A percentile compares a stretch with the other conserved stretches of the same genome.
Conservation (phyloP, 1,140 invertebrate genomes). For the Aricia agestis region DNA sequence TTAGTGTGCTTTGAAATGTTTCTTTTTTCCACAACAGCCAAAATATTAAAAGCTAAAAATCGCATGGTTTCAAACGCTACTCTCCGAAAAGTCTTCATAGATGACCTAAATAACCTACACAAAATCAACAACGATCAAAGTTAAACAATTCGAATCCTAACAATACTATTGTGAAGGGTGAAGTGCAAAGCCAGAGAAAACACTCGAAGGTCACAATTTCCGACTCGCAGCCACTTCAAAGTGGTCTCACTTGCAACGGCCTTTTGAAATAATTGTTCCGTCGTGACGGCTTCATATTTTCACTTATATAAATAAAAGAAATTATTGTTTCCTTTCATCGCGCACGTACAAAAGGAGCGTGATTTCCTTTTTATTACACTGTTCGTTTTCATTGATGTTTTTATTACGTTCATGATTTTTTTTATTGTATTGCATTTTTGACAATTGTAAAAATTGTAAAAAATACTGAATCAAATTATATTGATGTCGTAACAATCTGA, state of each 20-base stretch:
- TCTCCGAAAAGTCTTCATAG: too few relatives aligned
- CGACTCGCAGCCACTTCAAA: conserved; percentile 5
- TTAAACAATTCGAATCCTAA: neutral
- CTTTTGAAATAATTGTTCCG: neutral
- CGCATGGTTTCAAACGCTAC: too few relatives aligned
- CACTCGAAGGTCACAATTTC: neutral
- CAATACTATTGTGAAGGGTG: neutral
- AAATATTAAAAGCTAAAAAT: too few relatives aligned
- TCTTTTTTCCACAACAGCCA: too few relatives aligned
- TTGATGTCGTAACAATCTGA: too few relatives aligned
- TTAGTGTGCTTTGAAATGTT: too few relatives aligned
- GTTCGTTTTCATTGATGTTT: neutral
- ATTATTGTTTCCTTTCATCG: conserved; percentile 1
- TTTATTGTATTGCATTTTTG: too few relatives aligned
- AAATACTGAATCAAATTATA: too few relatives aligned
- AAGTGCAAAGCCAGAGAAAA: neutral
- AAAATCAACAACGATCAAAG: neutral
- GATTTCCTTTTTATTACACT: neutral
- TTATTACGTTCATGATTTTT: too few relatives aligned
- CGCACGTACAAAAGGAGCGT: neutral
- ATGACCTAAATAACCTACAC: neutral
- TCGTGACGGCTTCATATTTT: neutral
- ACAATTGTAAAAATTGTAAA: too few relatives aligned
- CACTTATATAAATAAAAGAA: conserved; percentile 10
- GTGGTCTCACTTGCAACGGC: neutral